Evolutionary conservation across 53 echinoderm and acorn worm genomes (phyloP).

Genomic region (Arbacia lixula): DNA sequence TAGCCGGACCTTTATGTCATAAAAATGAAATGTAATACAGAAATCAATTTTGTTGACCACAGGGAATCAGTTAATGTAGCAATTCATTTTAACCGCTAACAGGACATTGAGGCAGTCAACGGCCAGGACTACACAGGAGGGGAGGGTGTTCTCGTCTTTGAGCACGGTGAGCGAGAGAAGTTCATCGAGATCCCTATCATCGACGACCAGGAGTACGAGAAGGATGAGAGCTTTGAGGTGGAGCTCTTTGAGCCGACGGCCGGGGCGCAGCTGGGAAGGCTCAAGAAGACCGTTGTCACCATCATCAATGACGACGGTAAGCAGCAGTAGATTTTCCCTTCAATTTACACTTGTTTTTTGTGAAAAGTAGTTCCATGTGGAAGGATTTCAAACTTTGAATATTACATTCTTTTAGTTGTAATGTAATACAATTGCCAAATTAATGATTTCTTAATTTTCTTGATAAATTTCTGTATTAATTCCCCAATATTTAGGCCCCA

Average conservation of each 20-base stretch:
- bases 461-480: too few species aligned
- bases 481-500: too few species aligned
- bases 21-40: too few species aligned
- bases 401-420: too few species aligned
- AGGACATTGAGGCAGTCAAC: conserved; percentile 88
- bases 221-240: conserved; percentile 95
- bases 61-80: too few species aligned
- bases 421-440: too few species aligned
- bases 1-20: too few species aligned
- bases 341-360: neutral
- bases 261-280: conserved; percentile 84
- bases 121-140: conserved; percentile 90
- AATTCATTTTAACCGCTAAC: too few species aligned
- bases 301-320: conserved; percentile 97
- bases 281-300: conserved; percentile 95
- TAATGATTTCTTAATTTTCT: too few species aligned
- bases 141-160: conserved; percentile 83
- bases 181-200: conserved; percentile 93
- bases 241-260: conserved; percentile 90
- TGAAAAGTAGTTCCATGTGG: too few species aligned
- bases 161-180: conserved; percentile 96
- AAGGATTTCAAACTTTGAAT: too few species aligned
- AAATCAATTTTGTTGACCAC: too few species aligned
- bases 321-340: neutral
- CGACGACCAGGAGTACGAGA: conserved; percentile 98